phyloP scores from a whole-genome alignment of 2,113 vertebrate genomes.

The Chlamydotis undulata region DNA sequence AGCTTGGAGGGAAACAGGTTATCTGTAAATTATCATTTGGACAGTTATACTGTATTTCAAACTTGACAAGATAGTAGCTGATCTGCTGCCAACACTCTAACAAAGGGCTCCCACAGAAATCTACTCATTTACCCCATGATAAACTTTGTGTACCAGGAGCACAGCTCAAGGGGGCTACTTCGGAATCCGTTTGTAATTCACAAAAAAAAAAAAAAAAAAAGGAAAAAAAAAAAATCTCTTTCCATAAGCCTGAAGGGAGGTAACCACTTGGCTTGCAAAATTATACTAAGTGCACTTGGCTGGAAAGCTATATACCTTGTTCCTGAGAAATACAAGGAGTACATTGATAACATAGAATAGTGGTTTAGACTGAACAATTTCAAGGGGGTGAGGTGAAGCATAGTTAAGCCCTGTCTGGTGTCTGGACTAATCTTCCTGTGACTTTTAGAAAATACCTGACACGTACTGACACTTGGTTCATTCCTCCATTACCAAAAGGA shows the following conservation, averaged over 20 bases:
- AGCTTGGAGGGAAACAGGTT: neutral
- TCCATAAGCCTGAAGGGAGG: neutral
- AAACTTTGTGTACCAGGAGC: neutral
- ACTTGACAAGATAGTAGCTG: neutral
- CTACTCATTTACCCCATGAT: neutral
- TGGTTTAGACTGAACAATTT: neutral
- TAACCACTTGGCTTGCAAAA: neutral
- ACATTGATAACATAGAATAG: neutral
- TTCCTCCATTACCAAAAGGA: neutral
- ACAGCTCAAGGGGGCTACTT: neutral
- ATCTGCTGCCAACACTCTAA: conserved; percentile 4
- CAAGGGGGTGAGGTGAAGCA: neutral
- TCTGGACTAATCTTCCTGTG: neutral
- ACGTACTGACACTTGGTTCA: neutral
- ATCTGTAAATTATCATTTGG: conserved; percentile 3
- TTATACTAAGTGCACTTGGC: neutral
- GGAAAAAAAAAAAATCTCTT: fast-evolving
- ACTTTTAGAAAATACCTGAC: neutral
- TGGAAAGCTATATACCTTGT: neutral
- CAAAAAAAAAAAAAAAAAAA: neutral
- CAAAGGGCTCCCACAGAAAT: conserved; percentile 20
- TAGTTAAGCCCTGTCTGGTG: neutral
- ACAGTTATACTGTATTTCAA: neutral
- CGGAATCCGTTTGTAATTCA: neutral
- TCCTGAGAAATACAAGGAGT: neutral